Percentiles rank a stretch among this genome's conserved stretches.
phyloP scores from a whole-genome alignment of 2,888 invertebrate genomes.

The Callimorpha dominula region DNA sequence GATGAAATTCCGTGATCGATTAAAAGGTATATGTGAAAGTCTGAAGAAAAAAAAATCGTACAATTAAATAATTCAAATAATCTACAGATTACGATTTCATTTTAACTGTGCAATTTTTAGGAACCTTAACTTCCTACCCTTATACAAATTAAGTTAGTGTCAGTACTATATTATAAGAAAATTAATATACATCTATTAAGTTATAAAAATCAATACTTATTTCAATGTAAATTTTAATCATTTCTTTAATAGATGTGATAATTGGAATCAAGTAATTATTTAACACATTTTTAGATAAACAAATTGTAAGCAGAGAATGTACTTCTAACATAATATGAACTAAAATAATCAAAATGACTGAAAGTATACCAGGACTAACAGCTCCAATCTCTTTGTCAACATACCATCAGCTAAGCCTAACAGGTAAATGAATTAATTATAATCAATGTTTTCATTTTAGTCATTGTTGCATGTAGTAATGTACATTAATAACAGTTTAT shows the following conservation, averaged over 20 bases:
- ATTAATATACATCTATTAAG: not conserved
- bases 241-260: not conserved
- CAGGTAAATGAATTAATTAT: slow-evolving; percentile 62
- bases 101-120: not conserved
- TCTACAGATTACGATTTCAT: not conserved
- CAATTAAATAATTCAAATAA: not conserved
- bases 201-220: not conserved
- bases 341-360: slow-evolving; percentile 75
- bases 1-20: not conserved
- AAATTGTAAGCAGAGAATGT: slow-evolving; percentile 25
- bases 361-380: slow-evolving; percentile 74
- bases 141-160: too few relatives aligned
- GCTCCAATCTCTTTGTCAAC: slow-evolving; percentile 80
- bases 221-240: not conserved
- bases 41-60: not conserved
- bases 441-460: not conserved
- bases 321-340: slow-evolving; percentile 54
- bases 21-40: not conserved
- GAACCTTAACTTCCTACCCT: not conserved
- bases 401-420: slow-evolving; percentile 82
- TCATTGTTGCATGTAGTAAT: not conserved
- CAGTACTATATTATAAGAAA: too few relatives aligned
- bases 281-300: slow-evolving; percentile 34
- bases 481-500: not conserved
- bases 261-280: not conserved